Percentiles rank a stretch among this genome's conserved stretches.
phyloP scores from a whole-genome alignment of 53 echinoderm and acorn worm species.

The Zoroaster sp. region DNA sequence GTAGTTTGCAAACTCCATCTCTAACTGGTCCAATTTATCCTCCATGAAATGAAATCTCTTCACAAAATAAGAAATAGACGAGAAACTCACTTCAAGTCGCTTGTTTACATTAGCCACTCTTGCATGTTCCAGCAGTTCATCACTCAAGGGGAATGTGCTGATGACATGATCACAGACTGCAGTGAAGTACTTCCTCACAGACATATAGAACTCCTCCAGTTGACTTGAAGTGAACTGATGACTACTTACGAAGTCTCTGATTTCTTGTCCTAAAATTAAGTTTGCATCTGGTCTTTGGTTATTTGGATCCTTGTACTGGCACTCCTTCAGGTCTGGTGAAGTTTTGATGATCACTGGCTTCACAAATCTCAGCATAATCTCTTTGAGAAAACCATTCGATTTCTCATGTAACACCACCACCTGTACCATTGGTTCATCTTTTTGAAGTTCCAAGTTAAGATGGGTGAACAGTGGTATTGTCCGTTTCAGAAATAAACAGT shows the following conservation, averaged over 20 bases:
- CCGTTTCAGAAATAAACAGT: conserved; percentile 62
- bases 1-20: conserved; percentile 62
- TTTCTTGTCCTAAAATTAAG: conserved; percentile 15
- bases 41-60: conserved; percentile 57
- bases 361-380: conserved; percentile 67
- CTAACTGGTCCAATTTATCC: conserved; percentile 57
- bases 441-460: conserved; percentile 67
- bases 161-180: conserved; percentile 67
- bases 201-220: conserved; percentile 12
- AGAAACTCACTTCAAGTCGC: conserved; percentile 31
- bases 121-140: conserved; percentile 67
- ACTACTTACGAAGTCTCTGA: conserved; percentile 33
- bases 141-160: conserved; percentile 52
- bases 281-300: conserved; percentile 48
- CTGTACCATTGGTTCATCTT: conserved; percentile 72
- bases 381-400: conserved; percentile 53
- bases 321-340: conserved; percentile 38
- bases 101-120: conserved; percentile 46
- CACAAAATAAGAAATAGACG: conserved; percentile 61
- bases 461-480: conserved; percentile 61
- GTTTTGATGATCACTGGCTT: conserved; percentile 57
- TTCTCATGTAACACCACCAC: conserved; percentile 62
- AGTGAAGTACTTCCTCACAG: conserved; percentile 65
- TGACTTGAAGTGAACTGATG: conserved; percentile 20
- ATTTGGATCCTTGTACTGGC: conserved; percentile 39